Evolutionary conservation across 2,113 vertebrate genomes (phyloP).

Genomic region (Ahaetulla prasina): DNA sequence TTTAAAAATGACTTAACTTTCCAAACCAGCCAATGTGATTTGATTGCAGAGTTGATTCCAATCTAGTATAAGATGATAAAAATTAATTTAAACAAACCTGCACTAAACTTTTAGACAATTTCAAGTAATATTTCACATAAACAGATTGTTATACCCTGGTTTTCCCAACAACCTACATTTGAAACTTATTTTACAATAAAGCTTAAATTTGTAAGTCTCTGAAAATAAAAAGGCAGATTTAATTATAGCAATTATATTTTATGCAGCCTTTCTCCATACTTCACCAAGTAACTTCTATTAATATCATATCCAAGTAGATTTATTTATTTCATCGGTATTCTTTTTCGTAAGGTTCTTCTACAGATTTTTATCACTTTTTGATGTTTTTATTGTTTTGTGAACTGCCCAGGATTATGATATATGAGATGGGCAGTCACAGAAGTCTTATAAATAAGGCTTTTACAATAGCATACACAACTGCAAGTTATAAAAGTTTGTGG

Average conservation of each 20-base stretch:
- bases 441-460: not conserved
- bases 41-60: not conserved
- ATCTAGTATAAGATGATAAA: not conserved
- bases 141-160: not conserved
- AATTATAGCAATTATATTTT: not conserved
- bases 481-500: not conserved
- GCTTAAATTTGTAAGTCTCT: not conserved
- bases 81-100: not conserved
- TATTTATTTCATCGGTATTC: not conserved
- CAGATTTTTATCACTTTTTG: not conserved
- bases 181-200: not conserved
- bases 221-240: not conserved
- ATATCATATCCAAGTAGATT: not conserved
- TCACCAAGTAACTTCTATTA: not conserved
- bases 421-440: not conserved
- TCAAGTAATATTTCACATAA: not conserved
- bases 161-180: not conserved
- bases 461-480: not conserved
- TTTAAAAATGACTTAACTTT: not conserved
- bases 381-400: not conserved
- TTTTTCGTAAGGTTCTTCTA: not conserved
- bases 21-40: not conserved
- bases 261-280: not conserved
- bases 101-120: not conserved
- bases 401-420: not conserved